Percentiles rank a stretch among this genome's conserved stretches.
These are phyloP conservation scores for Athalia circularis DNA, from an alignment of 2,888 invertebrate genomes.

Conservation along the genomic window DNA sequence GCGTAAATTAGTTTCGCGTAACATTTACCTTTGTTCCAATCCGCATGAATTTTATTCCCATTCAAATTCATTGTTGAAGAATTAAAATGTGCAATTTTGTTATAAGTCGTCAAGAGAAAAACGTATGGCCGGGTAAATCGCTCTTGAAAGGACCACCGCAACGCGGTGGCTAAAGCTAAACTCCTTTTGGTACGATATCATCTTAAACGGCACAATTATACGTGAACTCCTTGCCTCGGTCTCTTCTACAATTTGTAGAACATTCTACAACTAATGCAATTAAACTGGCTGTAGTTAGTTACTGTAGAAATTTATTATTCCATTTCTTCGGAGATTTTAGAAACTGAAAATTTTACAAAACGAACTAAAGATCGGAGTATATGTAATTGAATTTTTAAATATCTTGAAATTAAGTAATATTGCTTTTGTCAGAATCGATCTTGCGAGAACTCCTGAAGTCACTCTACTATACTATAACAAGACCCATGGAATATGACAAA, in stretches of 20 bases:
- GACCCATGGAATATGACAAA: slow-evolving; percentile 50
- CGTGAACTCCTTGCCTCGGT: slow-evolving; percentile 18
- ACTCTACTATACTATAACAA: slow-evolving; percentile 41
- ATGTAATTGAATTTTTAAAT: not conserved
- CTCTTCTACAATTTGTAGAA: slow-evolving; percentile 16
- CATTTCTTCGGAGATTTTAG: not conserved
- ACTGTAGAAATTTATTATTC: slow-evolving; percentile 4
- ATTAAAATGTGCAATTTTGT: not conserved
- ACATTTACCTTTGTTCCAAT: too few species aligned
- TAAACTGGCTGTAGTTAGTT: slow-evolving; percentile 17
- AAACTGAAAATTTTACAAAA: not conserved
- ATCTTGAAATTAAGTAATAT: slow-evolving; percentile 6
- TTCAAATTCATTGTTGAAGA: slow-evolving; percentile 4
- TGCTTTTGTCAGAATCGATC: not conserved
- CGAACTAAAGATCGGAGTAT: not conserved
- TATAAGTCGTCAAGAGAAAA: not conserved
- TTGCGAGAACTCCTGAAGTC: not conserved
- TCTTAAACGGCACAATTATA: slow-evolving; percentile 34
- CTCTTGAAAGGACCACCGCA: not conserved
- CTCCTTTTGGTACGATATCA: slow-evolving; percentile 29
- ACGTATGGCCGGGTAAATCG: slow-evolving; percentile 11
- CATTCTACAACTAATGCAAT: slow-evolving; percentile 21
- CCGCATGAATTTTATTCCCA: not conserved
- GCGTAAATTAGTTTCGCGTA: not conserved
- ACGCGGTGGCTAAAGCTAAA: not conserved